Conservation (phyloP, 2,113 vertebrate species). For the Deroptyus accipitrinus region DNA sequence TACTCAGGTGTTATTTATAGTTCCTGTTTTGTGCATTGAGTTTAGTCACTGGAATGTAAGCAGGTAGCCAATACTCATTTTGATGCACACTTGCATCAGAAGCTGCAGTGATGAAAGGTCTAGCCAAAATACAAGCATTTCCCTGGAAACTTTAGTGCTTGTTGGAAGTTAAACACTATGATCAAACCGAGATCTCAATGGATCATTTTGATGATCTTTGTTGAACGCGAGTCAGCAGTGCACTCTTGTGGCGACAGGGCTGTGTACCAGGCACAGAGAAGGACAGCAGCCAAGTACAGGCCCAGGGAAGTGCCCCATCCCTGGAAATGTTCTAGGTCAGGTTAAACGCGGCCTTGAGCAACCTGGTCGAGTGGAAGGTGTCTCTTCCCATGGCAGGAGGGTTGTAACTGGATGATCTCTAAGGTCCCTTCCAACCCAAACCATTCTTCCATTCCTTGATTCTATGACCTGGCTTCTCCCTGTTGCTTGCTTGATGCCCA, state of each 20-base stretch:
- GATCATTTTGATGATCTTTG: background rate
- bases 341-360: background rate
- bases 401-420: background rate
- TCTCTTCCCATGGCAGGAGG: background rate
- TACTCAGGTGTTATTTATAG: background rate
- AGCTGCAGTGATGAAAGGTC: background rate
- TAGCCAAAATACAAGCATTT: background rate
- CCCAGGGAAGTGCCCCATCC: background rate
- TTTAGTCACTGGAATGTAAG: background rate
- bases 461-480: background rate
- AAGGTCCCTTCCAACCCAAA: background rate
- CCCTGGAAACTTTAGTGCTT: background rate
- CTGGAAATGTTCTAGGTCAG: background rate
- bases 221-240: background rate
- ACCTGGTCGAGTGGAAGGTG: background rate
- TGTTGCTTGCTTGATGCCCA: too few relatives aligned
- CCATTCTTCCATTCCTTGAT: background rate
- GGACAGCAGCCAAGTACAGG: rapidly evolving
- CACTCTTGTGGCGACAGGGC: rapidly evolving
- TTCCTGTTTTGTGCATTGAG: background rate
- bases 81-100: background rate
- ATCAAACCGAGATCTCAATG: background rate
- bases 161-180: background rate
- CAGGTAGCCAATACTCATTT: background rate
- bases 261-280: background rate